Percentiles rank a stretch among this genome's conserved stretches.
Conservation (phyloP, 64 coral and sea anemone species). For the Pachyseris speciosa region DNA sequence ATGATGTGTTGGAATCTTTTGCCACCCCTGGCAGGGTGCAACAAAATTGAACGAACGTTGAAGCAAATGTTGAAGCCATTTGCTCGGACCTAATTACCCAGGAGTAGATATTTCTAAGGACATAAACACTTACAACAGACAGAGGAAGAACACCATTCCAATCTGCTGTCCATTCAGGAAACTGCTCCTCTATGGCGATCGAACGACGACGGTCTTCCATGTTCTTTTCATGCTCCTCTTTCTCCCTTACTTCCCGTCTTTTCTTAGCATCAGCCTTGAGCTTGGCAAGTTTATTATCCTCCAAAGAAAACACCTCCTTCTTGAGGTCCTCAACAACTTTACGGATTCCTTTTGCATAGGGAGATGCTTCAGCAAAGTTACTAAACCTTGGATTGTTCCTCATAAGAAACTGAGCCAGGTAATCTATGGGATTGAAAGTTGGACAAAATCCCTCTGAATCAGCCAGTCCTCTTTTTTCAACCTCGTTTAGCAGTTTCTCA, state of each 20-base stretch:
- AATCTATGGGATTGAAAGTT: slow-evolving; percentile 97
- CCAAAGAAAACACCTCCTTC: slow-evolving; percentile 85
- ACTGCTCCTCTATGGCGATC: slow-evolving; percentile 88
- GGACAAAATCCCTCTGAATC: slow-evolving; percentile 80
- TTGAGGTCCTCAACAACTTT: slow-evolving; percentile 95
- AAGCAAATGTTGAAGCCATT: too few relatives aligned
- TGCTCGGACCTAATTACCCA: too few relatives aligned
- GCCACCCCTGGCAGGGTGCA: too few relatives aligned
- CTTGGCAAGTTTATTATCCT: slow-evolving; percentile 89
- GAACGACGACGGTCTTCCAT: slow-evolving; percentile 75
- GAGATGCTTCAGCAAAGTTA: slow-evolving; percentile 93
- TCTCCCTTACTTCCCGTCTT: slow-evolving; percentile 71
- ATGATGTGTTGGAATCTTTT: too few relatives aligned
- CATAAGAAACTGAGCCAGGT: slow-evolving; percentile 95
- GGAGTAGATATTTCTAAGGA: not conserved
- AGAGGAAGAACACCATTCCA: slow-evolving; percentile 87
- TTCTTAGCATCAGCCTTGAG: slow-evolving; percentile 82
- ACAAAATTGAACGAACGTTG: too few relatives aligned
- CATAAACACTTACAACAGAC: slow-evolving; percentile 73
- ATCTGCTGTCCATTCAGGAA: slow-evolving; percentile 86
- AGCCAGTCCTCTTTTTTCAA: slow-evolving; percentile 74
- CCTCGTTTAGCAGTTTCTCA: slow-evolving; percentile 93
- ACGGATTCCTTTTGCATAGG: slow-evolving; percentile 89
- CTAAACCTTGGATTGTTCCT: slow-evolving; percentile 97
- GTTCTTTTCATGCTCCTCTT: slow-evolving; percentile 65